Evolutionary conservation across 2,888 invertebrate genomes (phyloP).

Genomic region (Lepeophtheirus nordmannii): DNA sequence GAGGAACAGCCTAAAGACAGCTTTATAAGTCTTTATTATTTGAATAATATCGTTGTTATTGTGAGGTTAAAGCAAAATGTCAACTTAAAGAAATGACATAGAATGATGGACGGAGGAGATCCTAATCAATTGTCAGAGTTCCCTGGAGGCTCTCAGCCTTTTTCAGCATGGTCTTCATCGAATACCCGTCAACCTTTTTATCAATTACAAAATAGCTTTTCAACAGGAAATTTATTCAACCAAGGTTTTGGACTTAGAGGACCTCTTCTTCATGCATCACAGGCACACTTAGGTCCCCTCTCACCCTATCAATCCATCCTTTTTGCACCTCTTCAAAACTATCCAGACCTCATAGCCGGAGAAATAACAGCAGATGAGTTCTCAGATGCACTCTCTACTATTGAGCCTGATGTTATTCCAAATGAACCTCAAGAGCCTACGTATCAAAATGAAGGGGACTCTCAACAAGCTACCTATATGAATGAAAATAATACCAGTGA

Average conservation of each 20-base stretch:
- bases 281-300: background rate
- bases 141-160: background rate
- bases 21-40: too few relatives aligned
- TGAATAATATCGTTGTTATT: too few relatives aligned
- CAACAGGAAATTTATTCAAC: background rate
- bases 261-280: background rate
- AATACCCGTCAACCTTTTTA: background rate
- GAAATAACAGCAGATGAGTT: background rate
- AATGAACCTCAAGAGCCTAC: background rate
- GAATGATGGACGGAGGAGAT: background rate
- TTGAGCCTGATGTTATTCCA: background rate
- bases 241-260: background rate
- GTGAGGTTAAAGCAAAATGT: background rate
- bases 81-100: background rate
- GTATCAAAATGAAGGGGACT: background rate
- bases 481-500: background rate
- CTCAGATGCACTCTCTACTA: background rate
- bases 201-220: background rate
- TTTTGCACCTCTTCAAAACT: background rate
- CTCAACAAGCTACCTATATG: background rate
- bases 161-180: background rate
- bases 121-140: background rate
- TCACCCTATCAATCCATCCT: background rate
- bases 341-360: background rate
- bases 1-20: too few relatives aligned